A percentile compares a stretch with the other conserved stretches of the same genome.
Evolutionary conservation across 2,888 invertebrate genomes (phyloP).

Genomic region (Hanleya hanleyi): DNA sequence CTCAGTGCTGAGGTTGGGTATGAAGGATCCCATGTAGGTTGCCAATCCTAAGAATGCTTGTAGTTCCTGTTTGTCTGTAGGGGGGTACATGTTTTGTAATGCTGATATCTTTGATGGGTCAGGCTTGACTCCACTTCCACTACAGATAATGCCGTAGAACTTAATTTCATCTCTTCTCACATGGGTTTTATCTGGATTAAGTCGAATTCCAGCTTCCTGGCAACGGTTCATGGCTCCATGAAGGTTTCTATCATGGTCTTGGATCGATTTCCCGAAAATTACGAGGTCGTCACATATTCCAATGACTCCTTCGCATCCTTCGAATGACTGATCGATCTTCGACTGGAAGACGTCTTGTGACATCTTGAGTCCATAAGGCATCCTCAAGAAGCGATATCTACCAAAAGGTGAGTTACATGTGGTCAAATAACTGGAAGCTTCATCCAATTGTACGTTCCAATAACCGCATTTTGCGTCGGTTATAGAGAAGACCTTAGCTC

Average conservation of each 20-base stretch:
- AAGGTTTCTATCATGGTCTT: slow-evolving; percentile 10
- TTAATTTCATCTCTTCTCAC: slow-evolving; percentile 16
- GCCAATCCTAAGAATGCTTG: slow-evolving; percentile 33
- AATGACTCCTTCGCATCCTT: slow-evolving; percentile 12
- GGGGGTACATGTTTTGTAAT: slow-evolving; percentile 22
- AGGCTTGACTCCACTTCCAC: slow-evolving; percentile 26
- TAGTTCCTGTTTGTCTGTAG: slow-evolving; percentile 22
- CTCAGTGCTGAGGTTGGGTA: slow-evolving; percentile 15
- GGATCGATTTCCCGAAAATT: slow-evolving; percentile 1
- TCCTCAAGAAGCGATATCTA: not conserved
- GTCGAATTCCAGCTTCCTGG: not conserved
- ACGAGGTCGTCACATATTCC: slow-evolving; percentile 12
- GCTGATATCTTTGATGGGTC: slow-evolving; percentile 28
- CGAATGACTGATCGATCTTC: slow-evolving; percentile 15
- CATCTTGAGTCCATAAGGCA: slow-evolving; percentile 5
- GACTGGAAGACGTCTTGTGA: slow-evolving; percentile 14
- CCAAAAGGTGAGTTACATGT: slow-evolving; percentile 24
- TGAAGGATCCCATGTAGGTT: no score
- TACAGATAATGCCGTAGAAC: slow-evolving; percentile 31
- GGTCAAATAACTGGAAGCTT: slow-evolving; percentile 8
- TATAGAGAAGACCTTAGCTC: slow-evolving; percentile 24
- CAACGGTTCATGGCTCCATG: slow-evolving; percentile 8
- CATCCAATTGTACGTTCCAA: slow-evolving; percentile 26
- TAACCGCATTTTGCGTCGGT: slow-evolving; percentile 33
- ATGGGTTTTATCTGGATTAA: slow-evolving; percentile 13